These are phyloP conservation scores for Hippocampus abdominalis DNA, from an alignment of 2,113 vertebrate genomes.

Conservation along the genomic window DNA sequence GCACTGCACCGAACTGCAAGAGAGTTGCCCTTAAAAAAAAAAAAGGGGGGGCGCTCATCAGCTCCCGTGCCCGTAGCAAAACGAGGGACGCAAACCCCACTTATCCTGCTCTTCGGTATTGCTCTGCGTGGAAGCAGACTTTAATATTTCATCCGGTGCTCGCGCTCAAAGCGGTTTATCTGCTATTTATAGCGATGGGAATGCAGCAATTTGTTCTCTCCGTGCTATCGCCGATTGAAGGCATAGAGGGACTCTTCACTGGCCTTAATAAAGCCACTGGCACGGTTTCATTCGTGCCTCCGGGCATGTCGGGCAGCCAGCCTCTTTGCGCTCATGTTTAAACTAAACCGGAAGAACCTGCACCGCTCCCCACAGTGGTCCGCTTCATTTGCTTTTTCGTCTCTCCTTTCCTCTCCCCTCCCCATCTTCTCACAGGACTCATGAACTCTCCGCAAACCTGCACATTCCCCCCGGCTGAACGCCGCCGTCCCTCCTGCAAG, in stretches of 20 bases:
- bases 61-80: not conserved
- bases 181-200: conserved; percentile 9
- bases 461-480: conserved; percentile 70
- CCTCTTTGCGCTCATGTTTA: conserved; percentile 54
- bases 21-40: not conserved
- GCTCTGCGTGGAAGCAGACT: conserved; percentile 10
- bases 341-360: conserved; percentile 76
- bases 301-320: conserved; percentile 44
- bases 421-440: conserved; percentile 66
- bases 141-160: conserved; percentile 13
- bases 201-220: conserved; percentile 12
- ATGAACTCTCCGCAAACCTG: conserved; percentile 68
- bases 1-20: too few species aligned
- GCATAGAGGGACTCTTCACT: conserved; percentile 13
- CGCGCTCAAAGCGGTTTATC: conserved; percentile 7
- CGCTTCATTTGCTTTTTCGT: conserved; percentile 47
- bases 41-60: not conserved
- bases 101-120: conserved; percentile 1
- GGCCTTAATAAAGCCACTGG: conserved; percentile 22
- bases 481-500: conserved; percentile 66
- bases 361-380: conserved; percentile 53
- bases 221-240: conserved; percentile 21
- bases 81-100: conserved; percentile 1
- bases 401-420: conserved; percentile 24
- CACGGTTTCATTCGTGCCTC: conserved; percentile 18